Evolutionary conservation across 2,113 vertebrate species (phyloP), one percentile per base, ranked within the genome.

Genomic region (Antigone vipio): DNA sequence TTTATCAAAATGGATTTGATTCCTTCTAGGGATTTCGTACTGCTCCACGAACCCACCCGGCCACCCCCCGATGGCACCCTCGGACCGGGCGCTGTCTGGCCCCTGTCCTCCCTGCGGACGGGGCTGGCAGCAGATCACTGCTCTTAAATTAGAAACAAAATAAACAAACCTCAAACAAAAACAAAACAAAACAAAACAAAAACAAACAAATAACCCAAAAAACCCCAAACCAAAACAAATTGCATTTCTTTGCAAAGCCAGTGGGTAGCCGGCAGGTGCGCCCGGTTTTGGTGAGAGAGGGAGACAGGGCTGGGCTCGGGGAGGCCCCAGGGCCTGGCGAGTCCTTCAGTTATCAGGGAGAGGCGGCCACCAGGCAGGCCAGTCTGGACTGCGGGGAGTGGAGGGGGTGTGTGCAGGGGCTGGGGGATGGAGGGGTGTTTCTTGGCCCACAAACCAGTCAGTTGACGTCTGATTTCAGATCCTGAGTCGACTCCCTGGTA

Each of bases 401-500:
- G 58, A 27, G 40, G 74, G 18, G 59, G 12, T 52, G 66, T 26
- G 42, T 44, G 56, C n/a, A 14, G 69, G 45, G 45, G 45, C 42
- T 14, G 32, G 50, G 50, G 50, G 50, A 13, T 26, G 45, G 34
- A 58, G 91, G 71, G 83, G 86, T 53, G 45, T 53, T 84, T 95
- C 92, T 94, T 92, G 97, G 95, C 96, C 94, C 98, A 96, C 97
- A 90, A 95, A 95, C 96, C 97, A 97, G 97, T 95, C 96, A 79
- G 93, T 50, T 97, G 97, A 92, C 78, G 96, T 96, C 95, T 96
- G 97, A 95, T 97, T 98, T 97, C 97, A 97, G 97, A 98, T 98
- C 98, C 98, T 98, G 98, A 98, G 98, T 98, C 96, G 97, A 96
- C 98, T 98, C 97, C 98, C 97, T 97, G 94, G 93, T 93, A 95